These are phyloP conservation scores for Zaprionus inermis DNA, from an alignment of 1,140 invertebrate species.

Conservation along the genomic window DNA sequence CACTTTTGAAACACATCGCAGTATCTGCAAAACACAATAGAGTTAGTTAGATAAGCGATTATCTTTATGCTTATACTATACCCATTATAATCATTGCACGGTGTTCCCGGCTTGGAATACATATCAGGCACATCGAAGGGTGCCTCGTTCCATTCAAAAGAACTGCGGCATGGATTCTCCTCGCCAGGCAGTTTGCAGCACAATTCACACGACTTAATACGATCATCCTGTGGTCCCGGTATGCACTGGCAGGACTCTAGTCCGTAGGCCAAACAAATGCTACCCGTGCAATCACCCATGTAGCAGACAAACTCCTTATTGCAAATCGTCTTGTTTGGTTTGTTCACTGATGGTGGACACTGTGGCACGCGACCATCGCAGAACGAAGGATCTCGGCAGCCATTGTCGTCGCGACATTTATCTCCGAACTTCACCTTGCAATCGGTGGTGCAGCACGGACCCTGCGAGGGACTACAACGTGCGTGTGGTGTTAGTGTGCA, in stretches of 20 bases:
- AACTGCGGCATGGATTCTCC: slow-evolving; percentile 91
- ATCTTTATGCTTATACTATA: slow-evolving; percentile 42
- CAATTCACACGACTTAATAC: slow-evolving; percentile 94
- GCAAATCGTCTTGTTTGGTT: slow-evolving; percentile 97
- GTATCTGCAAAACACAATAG: slow-evolving; percentile 86
- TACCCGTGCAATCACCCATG: slow-evolving; percentile 97
- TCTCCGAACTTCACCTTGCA: slow-evolving; percentile 94
- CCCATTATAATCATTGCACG: slow-evolving; percentile 99
- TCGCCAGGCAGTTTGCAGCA: slow-evolving; percentile 95
- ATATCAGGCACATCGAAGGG: slow-evolving; percentile 96
- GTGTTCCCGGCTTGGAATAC: slow-evolving; percentile 96
- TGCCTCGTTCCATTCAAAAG: slow-evolving; percentile 94
- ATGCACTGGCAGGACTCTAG: slow-evolving; percentile 98
- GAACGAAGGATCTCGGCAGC: slow-evolving; percentile 94
- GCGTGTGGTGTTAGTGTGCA: slow-evolving; percentile 91
- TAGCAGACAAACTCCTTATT: slow-evolving; percentile 97
- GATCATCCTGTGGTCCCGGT: slow-evolving; percentile 89
- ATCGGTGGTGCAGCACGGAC: slow-evolving; percentile 96
- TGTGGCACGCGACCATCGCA: slow-evolving; percentile 93
- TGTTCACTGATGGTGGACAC: slow-evolving; percentile 96
- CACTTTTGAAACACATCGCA: slow-evolving; percentile 99
- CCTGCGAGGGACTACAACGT: slow-evolving; percentile 87
- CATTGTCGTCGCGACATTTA: slow-evolving; percentile 97
- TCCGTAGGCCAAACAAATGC: slow-evolving; percentile 96
- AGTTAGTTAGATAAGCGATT: neutral